Conservation (phyloP, 2,888 invertebrate species). For the Ennomos fuscantarius region DNA sequence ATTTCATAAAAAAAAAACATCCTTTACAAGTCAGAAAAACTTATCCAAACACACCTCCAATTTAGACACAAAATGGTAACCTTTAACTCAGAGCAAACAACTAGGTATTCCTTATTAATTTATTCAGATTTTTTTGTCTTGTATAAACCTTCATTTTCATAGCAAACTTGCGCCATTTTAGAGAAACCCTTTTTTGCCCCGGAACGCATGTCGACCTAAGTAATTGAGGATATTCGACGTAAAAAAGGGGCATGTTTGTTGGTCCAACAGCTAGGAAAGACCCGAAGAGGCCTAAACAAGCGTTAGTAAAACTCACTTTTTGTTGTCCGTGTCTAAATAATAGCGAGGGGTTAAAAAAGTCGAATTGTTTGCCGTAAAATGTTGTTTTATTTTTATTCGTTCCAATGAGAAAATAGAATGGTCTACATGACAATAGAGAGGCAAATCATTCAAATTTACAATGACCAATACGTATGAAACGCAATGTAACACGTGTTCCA, state of each 20-base stretch:
- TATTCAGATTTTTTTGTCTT: conserved; percentile 24
- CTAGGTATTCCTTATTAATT: conserved; percentile 11
- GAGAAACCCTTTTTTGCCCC: conserved; percentile 38
- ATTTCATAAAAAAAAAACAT: no score
- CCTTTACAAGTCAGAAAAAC: no score
- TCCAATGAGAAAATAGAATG: conserved; percentile 19
- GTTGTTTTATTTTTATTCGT: conserved; percentile 32
- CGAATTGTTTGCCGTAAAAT: conserved; percentile 28
- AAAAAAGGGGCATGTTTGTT: conserved; percentile 43
- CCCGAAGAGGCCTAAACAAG: conserved; percentile 28
- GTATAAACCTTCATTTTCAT: conserved; percentile 28
- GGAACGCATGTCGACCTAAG: conserved; percentile 32
- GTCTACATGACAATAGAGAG: neutral
- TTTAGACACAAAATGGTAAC: neutral
- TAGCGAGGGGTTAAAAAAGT: conserved; percentile 17
- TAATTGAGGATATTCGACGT: conserved; percentile 43
- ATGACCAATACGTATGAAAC: no score
- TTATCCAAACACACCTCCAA: no score
- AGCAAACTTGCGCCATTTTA: conserved; percentile 33
- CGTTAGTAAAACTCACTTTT: conserved; percentile 37
- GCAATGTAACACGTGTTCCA: no score
- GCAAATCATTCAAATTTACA: no score
- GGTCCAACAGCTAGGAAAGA: conserved; percentile 28
- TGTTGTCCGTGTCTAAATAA: conserved; percentile 35
- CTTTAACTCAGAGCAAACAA: conserved; percentile 6